phyloP scores from a whole-genome alignment of 2,113 vertebrate genomes.

The Lophochroa leadbeateri region DNA sequence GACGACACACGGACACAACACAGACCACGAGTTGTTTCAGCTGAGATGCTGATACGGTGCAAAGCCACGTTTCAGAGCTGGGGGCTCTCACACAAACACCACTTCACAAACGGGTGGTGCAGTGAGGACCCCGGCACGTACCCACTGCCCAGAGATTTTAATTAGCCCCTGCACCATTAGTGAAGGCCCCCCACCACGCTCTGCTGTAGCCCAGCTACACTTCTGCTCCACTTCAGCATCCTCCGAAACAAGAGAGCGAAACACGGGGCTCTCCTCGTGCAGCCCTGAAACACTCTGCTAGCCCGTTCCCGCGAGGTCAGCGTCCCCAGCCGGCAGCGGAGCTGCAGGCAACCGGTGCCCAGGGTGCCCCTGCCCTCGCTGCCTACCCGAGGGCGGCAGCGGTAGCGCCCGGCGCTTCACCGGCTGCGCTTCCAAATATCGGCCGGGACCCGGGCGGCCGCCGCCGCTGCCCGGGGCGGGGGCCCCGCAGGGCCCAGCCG shows the following conservation, averaged over 20 bases:
- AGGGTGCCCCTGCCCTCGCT: not conserved
- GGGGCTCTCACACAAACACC: not conserved
- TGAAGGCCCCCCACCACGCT: not conserved
- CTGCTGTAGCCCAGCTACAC: not conserved
- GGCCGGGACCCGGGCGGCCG: not conserved
- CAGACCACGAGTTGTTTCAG: not conserved
- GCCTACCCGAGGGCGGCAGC: not conserved
- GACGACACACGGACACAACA: not conserved
- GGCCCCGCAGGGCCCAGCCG: not conserved
- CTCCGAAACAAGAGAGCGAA: not conserved
- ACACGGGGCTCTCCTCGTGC: not conserved
- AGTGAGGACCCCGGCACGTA: not conserved
- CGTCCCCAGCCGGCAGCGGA: not conserved
- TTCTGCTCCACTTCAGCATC: constrained; percentile 1
- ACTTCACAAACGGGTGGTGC: not conserved
- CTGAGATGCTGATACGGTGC: not conserved
- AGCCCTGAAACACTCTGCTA: not conserved
- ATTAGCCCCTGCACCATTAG: not conserved
- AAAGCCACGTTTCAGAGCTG: not conserved
- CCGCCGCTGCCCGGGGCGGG: not conserved
- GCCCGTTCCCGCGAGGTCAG: not conserved
- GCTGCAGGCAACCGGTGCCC: not conserved
- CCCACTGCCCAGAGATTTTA: not conserved
- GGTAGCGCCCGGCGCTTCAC: not conserved
- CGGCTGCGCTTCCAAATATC: not conserved